Conservation (phyloP, 2,797 vertebrate species). For the Mionectes olivaceus region DNA sequence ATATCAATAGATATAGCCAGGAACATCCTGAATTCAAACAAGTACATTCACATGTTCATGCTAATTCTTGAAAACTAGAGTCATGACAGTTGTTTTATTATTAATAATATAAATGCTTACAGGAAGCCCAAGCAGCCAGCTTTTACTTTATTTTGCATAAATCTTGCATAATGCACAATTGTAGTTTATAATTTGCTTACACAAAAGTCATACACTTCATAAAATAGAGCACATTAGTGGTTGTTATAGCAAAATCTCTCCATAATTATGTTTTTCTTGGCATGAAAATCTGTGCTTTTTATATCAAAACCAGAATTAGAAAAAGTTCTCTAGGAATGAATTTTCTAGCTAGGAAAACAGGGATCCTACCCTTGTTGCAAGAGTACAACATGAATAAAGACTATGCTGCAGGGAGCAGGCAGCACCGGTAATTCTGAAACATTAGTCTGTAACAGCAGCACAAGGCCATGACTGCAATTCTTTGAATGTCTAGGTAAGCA, state of each 20-base stretch:
- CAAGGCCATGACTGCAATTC: background rate
- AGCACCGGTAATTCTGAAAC: slow-evolving; percentile 39
- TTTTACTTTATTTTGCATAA: background rate
- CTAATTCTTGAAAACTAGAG: background rate
- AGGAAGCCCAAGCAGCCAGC: background rate
- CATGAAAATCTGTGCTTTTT: background rate
- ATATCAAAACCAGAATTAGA: background rate
- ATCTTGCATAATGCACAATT: background rate
- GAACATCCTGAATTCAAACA: background rate
- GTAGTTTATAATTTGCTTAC: background rate
- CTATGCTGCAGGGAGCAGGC: background rate
- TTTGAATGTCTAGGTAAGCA: slow-evolving; percentile 12
- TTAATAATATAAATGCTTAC: background rate
- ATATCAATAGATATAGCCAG: background rate
- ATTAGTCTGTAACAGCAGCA: background rate
- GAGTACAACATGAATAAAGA: background rate
- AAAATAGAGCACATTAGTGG: background rate
- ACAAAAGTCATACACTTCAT: background rate
- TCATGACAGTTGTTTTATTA: background rate
- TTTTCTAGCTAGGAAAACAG: background rate
- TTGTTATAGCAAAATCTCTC: background rate
- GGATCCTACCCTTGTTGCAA: background rate
- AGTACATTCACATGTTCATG: background rate
- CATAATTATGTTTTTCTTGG: background rate
- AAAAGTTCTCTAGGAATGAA: background rate